Percentiles rank a stretch among this genome's conserved stretches.
Conservation (phyloP, 2,113 vertebrate species). For the Theristicus caerulescens region DNA sequence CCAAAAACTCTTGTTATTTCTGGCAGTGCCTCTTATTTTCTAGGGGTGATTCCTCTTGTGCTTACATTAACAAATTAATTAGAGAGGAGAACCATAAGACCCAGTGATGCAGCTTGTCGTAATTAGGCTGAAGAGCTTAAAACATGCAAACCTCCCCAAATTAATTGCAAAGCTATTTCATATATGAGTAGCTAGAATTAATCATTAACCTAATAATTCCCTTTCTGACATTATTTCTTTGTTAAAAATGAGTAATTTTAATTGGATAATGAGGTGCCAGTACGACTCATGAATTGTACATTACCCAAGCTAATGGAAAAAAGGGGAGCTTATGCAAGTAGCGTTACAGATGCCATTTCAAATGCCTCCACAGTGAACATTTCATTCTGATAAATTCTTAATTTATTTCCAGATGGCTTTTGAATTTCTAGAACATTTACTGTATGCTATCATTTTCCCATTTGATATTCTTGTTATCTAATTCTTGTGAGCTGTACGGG, state of each 20-base stretch:
- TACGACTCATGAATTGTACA: neutral
- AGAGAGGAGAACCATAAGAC: neutral
- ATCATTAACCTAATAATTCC: conserved; percentile 42
- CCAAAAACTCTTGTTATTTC: neutral
- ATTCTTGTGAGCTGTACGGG: neutral
- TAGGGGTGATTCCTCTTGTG: neutral
- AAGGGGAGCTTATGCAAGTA: neutral
- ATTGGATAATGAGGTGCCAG: conserved; percentile 35
- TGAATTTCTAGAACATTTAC: neutral
- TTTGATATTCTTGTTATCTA: neutral
- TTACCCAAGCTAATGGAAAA: neutral
- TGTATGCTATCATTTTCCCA: neutral
- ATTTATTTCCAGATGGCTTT: neutral
- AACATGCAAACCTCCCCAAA: neutral
- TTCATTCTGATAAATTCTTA: neutral
- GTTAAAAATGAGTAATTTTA: conserved; percentile 12
- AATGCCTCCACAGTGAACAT: neutral
- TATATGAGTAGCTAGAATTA: conserved; percentile 1
- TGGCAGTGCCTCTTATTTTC: neutral
- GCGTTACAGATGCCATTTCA: neutral
- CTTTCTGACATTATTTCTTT: neutral
- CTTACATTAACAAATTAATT: conserved; percentile 4
- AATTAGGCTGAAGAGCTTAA: neutral
- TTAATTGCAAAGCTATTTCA: conserved; percentile 11
- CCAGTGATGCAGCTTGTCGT: neutral